Conservation (phyloP, 2,888 invertebrate species). For the Athalia cordata region DNA sequence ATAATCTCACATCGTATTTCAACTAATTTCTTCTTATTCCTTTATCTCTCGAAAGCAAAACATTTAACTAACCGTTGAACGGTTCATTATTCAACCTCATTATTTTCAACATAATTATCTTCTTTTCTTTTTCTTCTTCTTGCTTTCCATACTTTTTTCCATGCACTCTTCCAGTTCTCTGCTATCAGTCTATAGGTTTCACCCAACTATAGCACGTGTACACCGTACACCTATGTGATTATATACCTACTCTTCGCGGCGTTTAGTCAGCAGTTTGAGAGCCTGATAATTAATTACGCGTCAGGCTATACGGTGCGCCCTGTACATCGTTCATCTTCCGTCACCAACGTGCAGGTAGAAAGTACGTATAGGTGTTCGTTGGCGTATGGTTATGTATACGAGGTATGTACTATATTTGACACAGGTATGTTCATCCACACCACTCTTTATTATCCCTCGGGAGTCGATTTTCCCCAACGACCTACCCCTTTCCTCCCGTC, state of each 20-base stretch:
- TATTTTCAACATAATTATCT: too few species aligned
- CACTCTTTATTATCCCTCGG: neutral
- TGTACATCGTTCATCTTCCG: constrained; percentile 51
- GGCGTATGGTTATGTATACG: neutral
- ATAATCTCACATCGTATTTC: too few species aligned
- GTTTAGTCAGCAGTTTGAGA: constrained; percentile 56
- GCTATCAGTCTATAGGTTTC: too few species aligned
- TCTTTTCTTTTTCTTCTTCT: too few species aligned
- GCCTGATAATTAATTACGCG: constrained; percentile 55
- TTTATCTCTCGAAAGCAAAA: too few species aligned
- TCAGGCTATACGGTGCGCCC: constrained; percentile 33
- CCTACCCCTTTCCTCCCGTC: too few species aligned
- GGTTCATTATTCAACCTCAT: too few species aligned
- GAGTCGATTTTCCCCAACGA: too few species aligned
- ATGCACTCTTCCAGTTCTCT: too few species aligned
- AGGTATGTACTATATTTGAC: neutral
- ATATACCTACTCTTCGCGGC: neutral
- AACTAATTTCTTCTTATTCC: too few species aligned
- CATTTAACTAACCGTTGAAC: too few species aligned
- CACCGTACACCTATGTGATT: neutral
- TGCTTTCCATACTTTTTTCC: too few species aligned
- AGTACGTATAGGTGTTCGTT: neutral
- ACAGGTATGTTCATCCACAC: neutral
- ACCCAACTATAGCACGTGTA: neutral
- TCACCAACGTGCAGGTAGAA: constrained; percentile 46